These are phyloP conservation scores for Emesis russula DNA, from an alignment of 2,888 invertebrate genomes.

Conservation along the genomic window DNA sequence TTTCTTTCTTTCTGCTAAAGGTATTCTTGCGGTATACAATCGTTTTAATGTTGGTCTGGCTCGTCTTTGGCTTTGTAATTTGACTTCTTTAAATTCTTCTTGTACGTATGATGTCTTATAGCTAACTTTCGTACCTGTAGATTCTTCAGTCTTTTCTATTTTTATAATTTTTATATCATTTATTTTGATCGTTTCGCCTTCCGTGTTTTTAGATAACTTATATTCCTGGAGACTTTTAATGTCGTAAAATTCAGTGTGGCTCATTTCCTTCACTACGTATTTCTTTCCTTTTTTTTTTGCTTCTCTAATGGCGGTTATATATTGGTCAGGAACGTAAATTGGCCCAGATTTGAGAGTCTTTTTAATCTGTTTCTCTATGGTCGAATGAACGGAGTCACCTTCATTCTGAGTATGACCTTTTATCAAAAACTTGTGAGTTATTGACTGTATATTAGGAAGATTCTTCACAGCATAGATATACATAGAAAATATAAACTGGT, in stretches of 20 bases:
- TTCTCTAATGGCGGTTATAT: not conserved
- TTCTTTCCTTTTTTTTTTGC: slow-evolving; percentile 2
- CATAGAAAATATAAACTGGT: too few species aligned
- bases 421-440: too few species aligned
- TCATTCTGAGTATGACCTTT: too few species aligned
- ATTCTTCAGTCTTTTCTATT: slow-evolving; percentile 3
- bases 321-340: too few species aligned
- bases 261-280: slow-evolving; percentile 5
- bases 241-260: slow-evolving; percentile 7
- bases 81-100: not conserved
- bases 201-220: not conserved
- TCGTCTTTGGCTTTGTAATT: not conserved
- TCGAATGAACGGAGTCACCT: too few species aligned
- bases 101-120: not conserved
- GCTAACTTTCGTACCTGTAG: not conserved
- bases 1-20: not conserved
- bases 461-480: too few species aligned
- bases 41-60: not conserved
- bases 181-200: not conserved
- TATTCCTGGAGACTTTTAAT: not conserved
- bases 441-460: too few species aligned
- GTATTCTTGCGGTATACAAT: not conserved
- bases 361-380: too few species aligned
- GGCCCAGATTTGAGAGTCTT: too few species aligned
- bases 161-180: slow-evolving; percentile 4